Conservation (phyloP, 2,797 vertebrate genomes). For the Urophycis tenuis region DNA sequence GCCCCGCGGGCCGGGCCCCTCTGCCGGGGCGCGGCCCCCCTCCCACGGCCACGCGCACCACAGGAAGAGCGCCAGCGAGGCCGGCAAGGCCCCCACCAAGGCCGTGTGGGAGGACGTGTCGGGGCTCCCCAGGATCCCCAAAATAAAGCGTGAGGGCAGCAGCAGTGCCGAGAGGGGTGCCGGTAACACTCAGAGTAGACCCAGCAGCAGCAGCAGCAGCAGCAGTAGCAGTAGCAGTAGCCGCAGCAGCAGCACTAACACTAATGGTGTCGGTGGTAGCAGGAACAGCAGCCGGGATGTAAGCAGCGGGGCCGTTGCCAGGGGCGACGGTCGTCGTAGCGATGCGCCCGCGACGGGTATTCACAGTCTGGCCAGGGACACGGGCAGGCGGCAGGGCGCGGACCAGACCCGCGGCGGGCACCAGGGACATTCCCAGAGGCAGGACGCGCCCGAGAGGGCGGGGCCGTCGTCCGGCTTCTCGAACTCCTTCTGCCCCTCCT, state of each 20-base stretch:
- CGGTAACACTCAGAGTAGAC: constrained; percentile 20
- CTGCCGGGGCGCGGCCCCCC: constrained; percentile 16
- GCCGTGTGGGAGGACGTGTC: constrained; percentile 79
- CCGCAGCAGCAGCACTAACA: constrained; percentile 24
- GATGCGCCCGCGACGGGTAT: constrained; percentile 71
- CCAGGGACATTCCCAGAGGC: constrained; percentile 55
- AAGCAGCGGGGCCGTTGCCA: too few relatives aligned
- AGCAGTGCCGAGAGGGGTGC: constrained; percentile 21
- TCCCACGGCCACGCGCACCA: constrained; percentile 16
- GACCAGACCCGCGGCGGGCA: constrained; percentile 60
- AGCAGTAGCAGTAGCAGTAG: constrained; percentile 42
- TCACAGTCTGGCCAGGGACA: constrained; percentile 80
- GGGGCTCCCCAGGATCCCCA: constrained; percentile 91
- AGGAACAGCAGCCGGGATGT: not conserved
- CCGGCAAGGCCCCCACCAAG: constrained; percentile 63
- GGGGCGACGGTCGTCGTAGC: constrained; percentile 43
- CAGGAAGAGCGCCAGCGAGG: constrained; percentile 35
- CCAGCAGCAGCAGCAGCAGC: constrained; percentile 24
- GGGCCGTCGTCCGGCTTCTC: constrained; percentile 43
- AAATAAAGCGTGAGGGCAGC: constrained; percentile 76
- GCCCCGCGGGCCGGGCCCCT: constrained; percentile 30
- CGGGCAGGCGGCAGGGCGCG: constrained; percentile 63
- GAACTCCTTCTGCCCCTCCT: constrained; percentile 37
- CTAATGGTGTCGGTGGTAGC: constrained; percentile 20
- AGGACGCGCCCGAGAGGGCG: constrained; percentile 19